These are phyloP conservation scores for Electrona antarctica DNA, from an alignment of 2,113 vertebrate species.

Conservation along the genomic window DNA sequence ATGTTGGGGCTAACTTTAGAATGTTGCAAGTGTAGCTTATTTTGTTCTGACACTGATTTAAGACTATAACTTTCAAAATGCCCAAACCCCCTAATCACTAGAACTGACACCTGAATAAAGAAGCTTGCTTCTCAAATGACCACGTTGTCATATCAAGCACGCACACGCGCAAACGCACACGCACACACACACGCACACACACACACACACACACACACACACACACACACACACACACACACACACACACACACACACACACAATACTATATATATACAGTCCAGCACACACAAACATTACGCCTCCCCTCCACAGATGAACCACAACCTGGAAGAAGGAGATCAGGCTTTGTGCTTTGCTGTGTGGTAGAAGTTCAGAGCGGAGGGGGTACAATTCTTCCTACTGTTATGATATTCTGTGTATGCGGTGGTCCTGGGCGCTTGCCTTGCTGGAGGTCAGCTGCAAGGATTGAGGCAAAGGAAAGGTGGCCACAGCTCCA, in stretches of 20 bases:
- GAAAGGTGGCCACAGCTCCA: slow-evolving; percentile 39
- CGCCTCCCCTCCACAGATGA: slow-evolving; percentile 30
- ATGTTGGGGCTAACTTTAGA: slow-evolving; percentile 16
- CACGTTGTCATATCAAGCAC: slow-evolving; percentile 32
- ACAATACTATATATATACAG: slow-evolving; percentile 8
- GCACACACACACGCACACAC: no score
- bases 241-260: no score
- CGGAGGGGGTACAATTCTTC: not conserved
- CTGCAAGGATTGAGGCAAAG: slow-evolving; percentile 53
- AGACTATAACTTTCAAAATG: slow-evolving; percentile 36
- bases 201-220: no score
- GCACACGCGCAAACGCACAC: not conserved
- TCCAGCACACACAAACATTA: slow-evolving; percentile 31
- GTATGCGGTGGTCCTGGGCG: slow-evolving; percentile 37
- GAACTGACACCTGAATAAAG: slow-evolving; percentile 57
- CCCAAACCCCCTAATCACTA: slow-evolving; percentile 35
- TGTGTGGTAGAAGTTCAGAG: slow-evolving; percentile 40
- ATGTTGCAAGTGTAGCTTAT: slow-evolving; percentile 51
- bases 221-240: no score
- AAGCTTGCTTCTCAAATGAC: slow-evolving; percentile 49
- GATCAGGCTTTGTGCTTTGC: slow-evolving; percentile 53
- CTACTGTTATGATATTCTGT: slow-evolving; percentile 28
- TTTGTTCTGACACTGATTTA: slow-evolving; percentile 39
- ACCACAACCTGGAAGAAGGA: slow-evolving; percentile 33
- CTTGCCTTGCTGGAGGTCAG: slow-evolving; percentile 31